Evolutionary conservation across 1,140 invertebrate genomes (phyloP).

Genomic region (Augochlora pura): DNA sequence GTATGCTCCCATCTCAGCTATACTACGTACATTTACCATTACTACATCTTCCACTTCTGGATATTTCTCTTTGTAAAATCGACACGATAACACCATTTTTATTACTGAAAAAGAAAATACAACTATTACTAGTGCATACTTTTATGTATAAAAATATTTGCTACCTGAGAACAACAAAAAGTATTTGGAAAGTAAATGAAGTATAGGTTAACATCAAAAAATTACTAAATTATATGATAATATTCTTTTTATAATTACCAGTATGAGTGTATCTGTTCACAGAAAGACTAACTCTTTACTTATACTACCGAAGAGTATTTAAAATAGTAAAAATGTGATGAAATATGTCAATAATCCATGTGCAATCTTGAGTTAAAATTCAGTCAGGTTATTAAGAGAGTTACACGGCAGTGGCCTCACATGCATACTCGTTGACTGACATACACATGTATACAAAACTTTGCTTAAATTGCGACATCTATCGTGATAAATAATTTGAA

Average conservation of each 20-base stretch:
- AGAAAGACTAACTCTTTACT: constrained; percentile 30
- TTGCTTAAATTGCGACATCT: constrained; percentile 16
- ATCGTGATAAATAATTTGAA: not conserved
- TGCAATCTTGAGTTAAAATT: constrained; percentile 51
- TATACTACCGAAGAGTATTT: constrained; percentile 39
- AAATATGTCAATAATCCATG: constrained; percentile 67
- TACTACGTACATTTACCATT: constrained; percentile 99
- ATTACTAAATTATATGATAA: constrained; percentile 12
- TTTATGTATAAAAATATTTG: not conserved
- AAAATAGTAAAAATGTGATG: constrained; percentile 23
- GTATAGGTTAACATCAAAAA: constrained; percentile 56
- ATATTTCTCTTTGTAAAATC: constrained; percentile 98
- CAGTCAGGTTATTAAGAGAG: constrained; percentile 3
- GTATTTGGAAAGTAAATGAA: constrained; percentile 37
- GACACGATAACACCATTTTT: constrained; percentile 96
- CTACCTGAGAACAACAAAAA: not conserved
- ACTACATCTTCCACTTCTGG: constrained; percentile 99
- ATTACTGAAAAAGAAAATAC: constrained; percentile 54
- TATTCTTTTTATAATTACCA: constrained; percentile 37
- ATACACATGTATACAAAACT: not conserved
- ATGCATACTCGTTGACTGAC: not conserved
- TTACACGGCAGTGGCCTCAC: constrained; percentile 14
- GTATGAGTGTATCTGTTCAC: constrained; percentile 37
- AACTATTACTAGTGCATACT: not conserved
- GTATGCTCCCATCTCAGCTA: constrained; percentile 99